Base-by-base conservation (phyloP, 2,113 vertebrate species). In the Oncorhynchus gorbuscha region DNA sequence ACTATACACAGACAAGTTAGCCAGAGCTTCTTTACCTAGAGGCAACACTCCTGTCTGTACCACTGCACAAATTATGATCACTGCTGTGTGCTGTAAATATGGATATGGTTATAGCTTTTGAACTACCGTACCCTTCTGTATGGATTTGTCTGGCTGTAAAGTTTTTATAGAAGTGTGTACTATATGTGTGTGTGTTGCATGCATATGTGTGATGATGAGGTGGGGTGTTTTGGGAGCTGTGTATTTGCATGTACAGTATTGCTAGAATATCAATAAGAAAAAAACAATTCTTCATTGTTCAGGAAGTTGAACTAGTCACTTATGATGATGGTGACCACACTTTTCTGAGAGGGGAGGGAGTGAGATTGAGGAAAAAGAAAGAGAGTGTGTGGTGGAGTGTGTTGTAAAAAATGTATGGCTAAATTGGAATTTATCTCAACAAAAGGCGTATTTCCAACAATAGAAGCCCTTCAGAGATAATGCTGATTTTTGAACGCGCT, bases 241-340 rank as follows among this genome's bases (percentile, higher is more conserved):
- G 77, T 12, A 0, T 49, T 59, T 71, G 85, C 81, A 81, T 85
- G 80, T 84, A 81, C 81, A 82, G 80, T 77, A 72, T 78, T 75
- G 81, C 35, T 69, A 59, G 71, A 77, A 82, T 89, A 81, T 84
- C 80, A 74, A 77, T 80, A 83, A 79, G 76, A 84, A 80, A 80
- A 81, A 85, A 7, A n/a, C 80, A 30, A 26, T 74, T 79, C 79
- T 87, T 82, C 77, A 73, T 77, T 58, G 81, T 86, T 84, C 79
- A 78, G 81, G 80, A 71, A 45, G 89, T 77, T 74, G 77, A 90
- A 89, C 76, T 79, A 82, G 86, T 90, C 85, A 86, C 88, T 87
- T 85, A 67, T 71, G 85, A 91, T 90, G 88, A 89, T 59, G 79
- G 82, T 88, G 87, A 89, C 88, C 81, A 77, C 72, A 45, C 55